These are phyloP conservation scores for Epinephelus fuscoguttatus DNA, from an alignment of 2,113 vertebrate genomes.

Conservation along the genomic window DNA sequence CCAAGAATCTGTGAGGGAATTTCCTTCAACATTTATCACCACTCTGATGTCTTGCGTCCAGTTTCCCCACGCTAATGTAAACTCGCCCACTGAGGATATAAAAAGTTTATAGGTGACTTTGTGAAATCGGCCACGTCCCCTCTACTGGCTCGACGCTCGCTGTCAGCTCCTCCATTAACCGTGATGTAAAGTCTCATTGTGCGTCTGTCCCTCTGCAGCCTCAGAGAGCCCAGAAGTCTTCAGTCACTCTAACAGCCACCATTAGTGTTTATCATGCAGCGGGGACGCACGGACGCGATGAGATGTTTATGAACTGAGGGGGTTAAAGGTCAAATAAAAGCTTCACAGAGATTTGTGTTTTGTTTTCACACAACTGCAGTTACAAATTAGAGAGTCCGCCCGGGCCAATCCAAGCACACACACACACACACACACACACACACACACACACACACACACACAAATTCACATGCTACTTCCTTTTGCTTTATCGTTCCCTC, in stretches of 20 bases:
- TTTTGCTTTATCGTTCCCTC: too few relatives aligned
- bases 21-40: neutral
- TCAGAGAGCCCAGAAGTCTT: constrained; percentile 5
- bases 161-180: constrained; percentile 36
- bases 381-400: neutral
- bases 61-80: neutral
- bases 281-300: neutral
- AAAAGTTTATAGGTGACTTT: constrained; percentile 25
- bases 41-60: neutral
- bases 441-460: neutral
- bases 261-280: neutral
- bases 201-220: neutral
- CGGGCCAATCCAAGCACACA: neutral
- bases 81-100: neutral
- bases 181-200: constrained; percentile 28
- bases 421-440: neutral
- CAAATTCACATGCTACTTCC: too few relatives aligned
- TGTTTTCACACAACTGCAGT: neutral
- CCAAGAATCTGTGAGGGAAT: neutral
- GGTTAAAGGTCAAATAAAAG: constrained; percentile 46
- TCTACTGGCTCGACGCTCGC: neutral
- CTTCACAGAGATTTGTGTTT: constrained; percentile 31
- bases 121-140: neutral
- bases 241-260: constrained; percentile 8
- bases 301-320: constrained; percentile 12